A percentile compares a stretch with the other conserved stretches of the same genome.
phyloP scores from a whole-genome alignment of 2,888 invertebrate genomes.

The Oligia latruncula region DNA sequence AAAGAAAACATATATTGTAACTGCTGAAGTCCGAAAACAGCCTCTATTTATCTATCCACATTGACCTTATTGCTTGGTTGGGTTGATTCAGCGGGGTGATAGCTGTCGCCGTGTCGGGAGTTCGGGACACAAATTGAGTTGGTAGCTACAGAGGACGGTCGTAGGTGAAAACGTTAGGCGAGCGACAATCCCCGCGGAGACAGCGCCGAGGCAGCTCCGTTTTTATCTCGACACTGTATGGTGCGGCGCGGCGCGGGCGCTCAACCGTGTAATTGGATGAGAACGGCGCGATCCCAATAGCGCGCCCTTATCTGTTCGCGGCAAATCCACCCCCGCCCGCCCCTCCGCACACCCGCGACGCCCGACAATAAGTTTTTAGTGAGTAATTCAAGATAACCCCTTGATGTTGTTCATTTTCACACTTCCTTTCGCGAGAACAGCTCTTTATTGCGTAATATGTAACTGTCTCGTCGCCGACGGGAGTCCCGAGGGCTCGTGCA shows the following conservation, averaged over 20 bases:
- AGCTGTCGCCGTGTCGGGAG: conserved; percentile 67
- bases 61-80: conserved; percentile 44
- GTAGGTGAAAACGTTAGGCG: conserved; percentile 87
- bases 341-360: conserved; percentile 74
- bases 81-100: conserved; percentile 47
- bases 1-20: conserved; percentile 4
- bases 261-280: conserved; percentile 91
- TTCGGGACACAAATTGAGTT: conserved; percentile 71
- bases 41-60: conserved; percentile 32
- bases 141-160: conserved; percentile 77
- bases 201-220: conserved; percentile 82
- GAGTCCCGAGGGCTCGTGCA: conserved; percentile 85
- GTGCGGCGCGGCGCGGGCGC: conserved; percentile 87
- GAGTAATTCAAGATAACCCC: conserved; percentile 91
- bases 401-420: conserved; percentile 91
- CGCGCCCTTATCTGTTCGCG: conserved; percentile 90
- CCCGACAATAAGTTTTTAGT: conserved; percentile 89
- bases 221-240: conserved; percentile 87
- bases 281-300: conserved; percentile 90
- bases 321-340: conserved; percentile 83
- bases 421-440: conserved; percentile 91
- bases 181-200: conserved; percentile 89
- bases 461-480: conserved; percentile 88
- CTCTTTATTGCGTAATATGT: conserved; percentile 90
- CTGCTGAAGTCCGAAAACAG: conserved; percentile 24